A percentile compares a stretch with the other conserved stretches of the same genome.
phyloP scores from a whole-genome alignment of 2,888 invertebrate genomes.

The Anoncus sp. region DNA sequence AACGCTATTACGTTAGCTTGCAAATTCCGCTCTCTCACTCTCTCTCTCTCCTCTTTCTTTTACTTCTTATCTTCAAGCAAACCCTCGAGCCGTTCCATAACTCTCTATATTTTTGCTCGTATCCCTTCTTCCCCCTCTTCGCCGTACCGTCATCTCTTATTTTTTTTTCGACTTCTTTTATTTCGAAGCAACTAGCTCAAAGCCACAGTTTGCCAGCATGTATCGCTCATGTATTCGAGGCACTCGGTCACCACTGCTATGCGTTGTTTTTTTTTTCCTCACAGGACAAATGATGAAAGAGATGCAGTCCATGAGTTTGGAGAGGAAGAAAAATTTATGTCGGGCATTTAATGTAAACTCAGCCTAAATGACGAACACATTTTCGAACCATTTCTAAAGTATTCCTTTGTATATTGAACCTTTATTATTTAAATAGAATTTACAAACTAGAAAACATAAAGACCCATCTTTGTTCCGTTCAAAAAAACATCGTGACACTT shows the following conservation, averaged over 20 bases:
- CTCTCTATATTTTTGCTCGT: constrained; percentile 30
- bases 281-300: not conserved
- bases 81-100: constrained; percentile 30
- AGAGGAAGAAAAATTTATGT: not conserved
- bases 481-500: too few relatives aligned
- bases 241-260: constrained; percentile 23
- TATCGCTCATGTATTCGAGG: constrained; percentile 23
- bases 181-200: constrained; percentile 31
- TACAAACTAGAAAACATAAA: too few relatives aligned
- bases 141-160: not conserved
- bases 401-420: too few relatives aligned
- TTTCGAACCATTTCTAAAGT: too few relatives aligned
- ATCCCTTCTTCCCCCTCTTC: constrained; percentile 14
- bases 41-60: constrained; percentile 28
- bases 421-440: too few relatives aligned
- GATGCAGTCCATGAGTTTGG: not conserved
- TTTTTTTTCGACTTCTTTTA: constrained; percentile 13
- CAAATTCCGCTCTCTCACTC: constrained; percentile 20
- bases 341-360: not conserved
- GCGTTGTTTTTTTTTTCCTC: constrained; percentile 18
- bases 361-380: too few relatives aligned
- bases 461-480: too few relatives aligned
- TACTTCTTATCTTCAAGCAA: constrained; percentile 20
- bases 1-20: constrained; percentile 30
- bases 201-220: constrained; percentile 12